Evolutionary conservation across 2,113 vertebrate species (phyloP), one percentile per base, ranked within the genome.

Genomic region (Oxyura jamaicensis): DNA sequence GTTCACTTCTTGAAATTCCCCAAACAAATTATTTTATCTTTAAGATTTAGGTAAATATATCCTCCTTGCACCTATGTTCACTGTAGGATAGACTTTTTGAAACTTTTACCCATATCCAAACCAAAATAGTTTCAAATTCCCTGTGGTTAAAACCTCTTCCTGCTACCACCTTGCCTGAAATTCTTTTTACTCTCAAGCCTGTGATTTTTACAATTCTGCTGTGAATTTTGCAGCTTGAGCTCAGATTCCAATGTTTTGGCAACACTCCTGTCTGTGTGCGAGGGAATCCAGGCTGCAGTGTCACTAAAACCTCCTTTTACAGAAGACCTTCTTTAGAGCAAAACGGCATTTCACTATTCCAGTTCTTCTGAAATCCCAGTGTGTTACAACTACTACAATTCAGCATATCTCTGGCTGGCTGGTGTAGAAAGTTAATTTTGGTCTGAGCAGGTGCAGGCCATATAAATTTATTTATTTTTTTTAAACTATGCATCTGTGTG

Each of bases 221-320:
- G 50, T 74, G 82, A 91, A 80, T 91, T 96, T 86, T 93, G 68
- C 87, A 94, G 72, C 71, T 90, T 95, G 36, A 96, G 55, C 72
- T 92, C 63, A 93, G 29, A 91, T 39, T 36, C n/a, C 29, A 63
- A 0, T 74, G 60, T 95, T 96, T 95, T 95, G 90, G 75, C 82
- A 96, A 86, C 67, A 83, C 31, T 91, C 29, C 46, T 77, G 42
- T 31, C 75, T 76, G 62, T 77, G 50, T 55, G 75, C 50, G 26
- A 88, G 55, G 52, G 59, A 91, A 91, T 80, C n/a, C 67, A 95
- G 63, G 65, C 63, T 95, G 76, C 73, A 91, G 0, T 39, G 77
- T 60, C 50, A 59, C 31, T 80, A 44, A 69, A 31, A 77, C 39
- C 63, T 92, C n/a, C 50, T 69, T 89, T 85, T 67, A 79, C n/a